Evolutionary conservation across 35 echinoderm and acorn worm genomes (phyloP).

Genomic region (Ophioderma brevispina): DNA sequence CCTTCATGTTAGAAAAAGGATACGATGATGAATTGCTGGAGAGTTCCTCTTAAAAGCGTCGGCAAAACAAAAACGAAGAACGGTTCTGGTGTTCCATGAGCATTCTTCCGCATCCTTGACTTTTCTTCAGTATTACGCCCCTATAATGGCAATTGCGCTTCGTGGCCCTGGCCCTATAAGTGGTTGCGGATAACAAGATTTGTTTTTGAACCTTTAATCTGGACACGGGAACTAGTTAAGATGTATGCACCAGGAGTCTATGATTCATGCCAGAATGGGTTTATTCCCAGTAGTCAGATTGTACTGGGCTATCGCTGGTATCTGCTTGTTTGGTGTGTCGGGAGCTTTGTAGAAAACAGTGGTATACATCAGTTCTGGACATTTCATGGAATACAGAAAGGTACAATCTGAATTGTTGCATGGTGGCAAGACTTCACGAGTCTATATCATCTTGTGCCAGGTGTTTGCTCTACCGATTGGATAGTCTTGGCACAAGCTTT

Average conservation of each 20-base stretch:
- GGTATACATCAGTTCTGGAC: slow-evolving; percentile 66
- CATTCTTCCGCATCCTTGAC: slow-evolving; percentile 69
- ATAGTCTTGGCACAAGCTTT: slow-evolving; percentile 72
- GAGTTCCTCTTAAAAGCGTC: slow-evolving; percentile 66
- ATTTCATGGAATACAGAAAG: slow-evolving; percentile 84
- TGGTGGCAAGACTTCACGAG: slow-evolving; percentile 68
- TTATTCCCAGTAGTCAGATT: slow-evolving; percentile 74
- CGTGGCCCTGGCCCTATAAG: slow-evolving; percentile 89
- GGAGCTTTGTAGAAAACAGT: slow-evolving; percentile 57
- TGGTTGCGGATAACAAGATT: slow-evolving; percentile 61
- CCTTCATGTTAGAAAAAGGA: slow-evolving; percentile 63
- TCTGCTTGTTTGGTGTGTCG: slow-evolving; percentile 71
- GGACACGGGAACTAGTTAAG: slow-evolving; percentile 92
- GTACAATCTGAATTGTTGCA: slow-evolving; percentile 82
- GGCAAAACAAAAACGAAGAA: slow-evolving; percentile 77
- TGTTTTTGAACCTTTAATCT: slow-evolving; percentile 68
- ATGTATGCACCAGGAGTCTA: slow-evolving; percentile 68
- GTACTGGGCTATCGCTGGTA: slow-evolving; percentile 81
- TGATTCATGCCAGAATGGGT: slow-evolving; percentile 57
- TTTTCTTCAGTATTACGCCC: slow-evolving; percentile 90
- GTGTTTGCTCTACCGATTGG: slow-evolving; percentile 84
- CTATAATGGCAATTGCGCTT: slow-evolving; percentile 75
- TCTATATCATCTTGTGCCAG: slow-evolving; percentile 67
- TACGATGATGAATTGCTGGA: slow-evolving; percentile 70
- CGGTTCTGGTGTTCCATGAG: slow-evolving; percentile 73